Percentiles rank a stretch among this genome's conserved stretches.
Evolutionary conservation across 2,113 vertebrate species (phyloP).

Genomic region (Urocolius indicus): DNA sequence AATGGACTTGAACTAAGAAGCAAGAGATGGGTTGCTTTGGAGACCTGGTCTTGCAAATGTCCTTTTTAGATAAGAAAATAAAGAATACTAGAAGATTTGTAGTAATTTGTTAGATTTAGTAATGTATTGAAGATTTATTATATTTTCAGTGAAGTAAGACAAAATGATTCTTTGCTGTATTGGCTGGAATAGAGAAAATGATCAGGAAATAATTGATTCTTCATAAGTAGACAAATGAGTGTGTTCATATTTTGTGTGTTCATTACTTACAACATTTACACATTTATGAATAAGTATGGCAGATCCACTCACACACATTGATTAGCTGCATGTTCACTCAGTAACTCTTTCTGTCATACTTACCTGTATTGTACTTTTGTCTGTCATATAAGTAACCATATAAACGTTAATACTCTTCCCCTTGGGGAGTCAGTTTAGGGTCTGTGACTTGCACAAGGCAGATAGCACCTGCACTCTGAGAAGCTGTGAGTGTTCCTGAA

Average conservation of each 20-base stretch:
- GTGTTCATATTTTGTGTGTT: constrained; percentile 70
- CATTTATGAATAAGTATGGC: constrained; percentile 66
- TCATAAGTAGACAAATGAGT: constrained; percentile 67
- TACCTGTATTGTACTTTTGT: neutral
- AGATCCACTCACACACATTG: constrained; percentile 50
- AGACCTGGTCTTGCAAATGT: neutral
- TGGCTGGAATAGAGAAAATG: constrained; percentile 49
- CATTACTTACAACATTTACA: constrained; percentile 72
- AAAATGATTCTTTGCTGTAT: constrained; percentile 50
- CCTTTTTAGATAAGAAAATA: constrained; percentile 19
- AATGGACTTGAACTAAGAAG: constrained; percentile 7
- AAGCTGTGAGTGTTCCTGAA: neutral
- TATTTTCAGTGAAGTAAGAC: constrained; percentile 68
- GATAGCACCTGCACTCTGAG: neutral
- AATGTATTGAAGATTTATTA: constrained; percentile 68
- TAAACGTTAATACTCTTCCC: neutral
- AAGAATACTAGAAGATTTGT: constrained; percentile 26
- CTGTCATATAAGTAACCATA: neutral
- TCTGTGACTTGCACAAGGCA: neutral
- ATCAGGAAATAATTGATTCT: constrained; percentile 72
- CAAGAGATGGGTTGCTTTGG: neutral
- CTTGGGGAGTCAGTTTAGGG: neutral
- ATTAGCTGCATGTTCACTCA: constrained; percentile 42
- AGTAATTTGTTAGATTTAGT: constrained; percentile 61
- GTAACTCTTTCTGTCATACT: constrained; percentile 68